Base-by-base conservation (phyloP, 2,113 vertebrate species). In the Eupsittula cactorum region DNA sequence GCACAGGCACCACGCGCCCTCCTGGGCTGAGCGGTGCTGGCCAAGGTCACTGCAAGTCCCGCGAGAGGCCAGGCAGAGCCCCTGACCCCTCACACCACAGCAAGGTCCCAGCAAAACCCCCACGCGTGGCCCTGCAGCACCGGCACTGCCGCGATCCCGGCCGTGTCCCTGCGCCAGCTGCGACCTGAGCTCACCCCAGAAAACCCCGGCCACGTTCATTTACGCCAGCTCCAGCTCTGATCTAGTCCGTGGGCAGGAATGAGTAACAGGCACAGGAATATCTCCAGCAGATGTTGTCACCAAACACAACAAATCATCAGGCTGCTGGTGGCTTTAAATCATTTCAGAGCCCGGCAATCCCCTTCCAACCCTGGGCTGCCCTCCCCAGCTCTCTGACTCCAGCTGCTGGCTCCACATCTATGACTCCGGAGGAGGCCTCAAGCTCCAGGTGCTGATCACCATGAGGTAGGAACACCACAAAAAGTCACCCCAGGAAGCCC, bases 211-310 rank as follows among this genome's bases (percentile, higher is more conserved):
- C 1, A 3, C 12, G 0, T 86, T 88, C 94, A 74, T 90, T 96
- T 92, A 74, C 92, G 80, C 50, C 82, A 62, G 78, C 47, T 67
- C 85, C 78, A 71, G 90, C 92, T 71, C 59, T 28, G 82, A 59
- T 37, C 90, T 84, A 81, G 16, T 90, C 80, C 8, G 37, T 83
- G 74, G 95, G 94, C 91, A 93, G 93, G 60, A 83, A 70, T 93
- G 94, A 97, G 77, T 93, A 96, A 96, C 78, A 69, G 92, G 70
- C 81, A 85, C 90, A 86, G 87, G 79, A 97, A 91, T 85, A 96
- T 78, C 88, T 92, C 2, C 0, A 92, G 91, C 92, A 96, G 92
- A 93, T 94, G 88, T 77, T 90, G 88, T 86, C 95, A 95, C 91
- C 80, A 46, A 92, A 73, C 29, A 90, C 88, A 93, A 92, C 83